Evolutionary conservation across 1,140 invertebrate species (phyloP), one percentile per base, ranked within the genome.

Genomic region (Lepidurus arcticus): DNA sequence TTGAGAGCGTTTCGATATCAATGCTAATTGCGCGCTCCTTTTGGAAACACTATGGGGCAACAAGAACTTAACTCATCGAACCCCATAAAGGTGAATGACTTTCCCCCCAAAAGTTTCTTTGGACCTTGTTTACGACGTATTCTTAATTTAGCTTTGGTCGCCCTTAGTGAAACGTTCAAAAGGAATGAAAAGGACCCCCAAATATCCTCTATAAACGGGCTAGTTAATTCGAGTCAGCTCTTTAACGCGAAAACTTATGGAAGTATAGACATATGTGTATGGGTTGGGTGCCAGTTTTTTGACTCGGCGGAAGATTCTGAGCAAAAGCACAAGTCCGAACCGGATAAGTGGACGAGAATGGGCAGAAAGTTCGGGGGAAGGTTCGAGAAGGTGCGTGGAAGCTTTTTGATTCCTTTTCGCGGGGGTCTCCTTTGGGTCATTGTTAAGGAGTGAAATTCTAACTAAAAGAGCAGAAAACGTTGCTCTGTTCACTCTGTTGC

Each of bases 381-480:
- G 34, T 34, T 34, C 34, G 2, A 34, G 34, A 34, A 34, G 34
- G 34, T 34, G 34, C 34, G 9, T 13, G 53, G 16, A 21, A 13
- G 21, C 16, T 65, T 65, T 65, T 21, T 65, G 53, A 21, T 65
- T 65, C 53, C 13, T 13, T 65, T 65, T 65, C 53, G 53, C 16
- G 21, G 9, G 13, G 21, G 53, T 65, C 53, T 65, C 16, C 16
- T 65, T 13, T 13, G 16, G 53, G 53, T 65, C 53, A 65, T 65
- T 65, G 53, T 65, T 13, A n/a, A 65, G 53, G 53, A 65, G 9
- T 16, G 53, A 65, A 65, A 65, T 65, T 65, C 53, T 65, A 65
- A 65, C 53, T 65, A 65, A 65, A 65, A 65, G 53, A 65, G 53
- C 53, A 65, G 53, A 65, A 65, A 65, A 65, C n/a, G 53, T 65